Conservation (phyloP, 2,888 invertebrate genomes). For the Drymonia ruficornis region DNA sequence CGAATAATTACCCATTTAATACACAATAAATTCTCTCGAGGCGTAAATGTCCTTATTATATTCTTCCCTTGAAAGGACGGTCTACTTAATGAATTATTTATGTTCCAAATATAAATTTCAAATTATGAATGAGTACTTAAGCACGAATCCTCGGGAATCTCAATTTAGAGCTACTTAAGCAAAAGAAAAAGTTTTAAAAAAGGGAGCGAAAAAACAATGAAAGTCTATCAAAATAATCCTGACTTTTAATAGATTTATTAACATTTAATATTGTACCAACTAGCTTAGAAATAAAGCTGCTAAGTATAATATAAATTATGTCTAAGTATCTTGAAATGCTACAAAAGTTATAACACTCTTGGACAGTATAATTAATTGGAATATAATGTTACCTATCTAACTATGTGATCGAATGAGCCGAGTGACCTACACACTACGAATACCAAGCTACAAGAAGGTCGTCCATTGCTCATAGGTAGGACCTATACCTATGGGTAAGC, state of each 20-base stretch:
- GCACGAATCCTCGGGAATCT: conserved; percentile 28
- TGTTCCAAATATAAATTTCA: conserved; percentile 45
- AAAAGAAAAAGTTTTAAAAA: conserved; percentile 18
- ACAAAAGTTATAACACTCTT: too few relatives aligned
- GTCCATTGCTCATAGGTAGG: too few relatives aligned
- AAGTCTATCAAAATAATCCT: conserved; percentile 10
- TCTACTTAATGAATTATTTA: conserved; percentile 51
- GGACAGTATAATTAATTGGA: too few relatives aligned
- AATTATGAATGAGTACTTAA: conserved; percentile 37
- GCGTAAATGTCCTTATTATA: conserved; percentile 18
- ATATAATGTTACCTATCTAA: too few relatives aligned
- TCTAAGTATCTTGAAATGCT: too few relatives aligned
- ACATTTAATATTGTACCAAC: conserved; percentile 14
- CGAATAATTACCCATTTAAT: conserved; percentile 6
- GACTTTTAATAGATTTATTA: conserved; percentile 21
- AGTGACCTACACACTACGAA: too few relatives aligned
- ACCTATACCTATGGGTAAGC: too few relatives aligned
- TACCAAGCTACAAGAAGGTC: too few relatives aligned
- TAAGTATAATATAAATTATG: too few relatives aligned
- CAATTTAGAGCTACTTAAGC: conserved; percentile 25
- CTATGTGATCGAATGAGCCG: too few relatives aligned
- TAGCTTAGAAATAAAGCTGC: too few relatives aligned
- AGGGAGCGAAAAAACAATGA: conserved; percentile 21
- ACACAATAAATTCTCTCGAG: conserved; percentile 10
- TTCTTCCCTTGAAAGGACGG: conserved; percentile 19